Conservation (phyloP, 2,113 vertebrate genomes). For the Neolamprologus caudopunctatus region DNA sequence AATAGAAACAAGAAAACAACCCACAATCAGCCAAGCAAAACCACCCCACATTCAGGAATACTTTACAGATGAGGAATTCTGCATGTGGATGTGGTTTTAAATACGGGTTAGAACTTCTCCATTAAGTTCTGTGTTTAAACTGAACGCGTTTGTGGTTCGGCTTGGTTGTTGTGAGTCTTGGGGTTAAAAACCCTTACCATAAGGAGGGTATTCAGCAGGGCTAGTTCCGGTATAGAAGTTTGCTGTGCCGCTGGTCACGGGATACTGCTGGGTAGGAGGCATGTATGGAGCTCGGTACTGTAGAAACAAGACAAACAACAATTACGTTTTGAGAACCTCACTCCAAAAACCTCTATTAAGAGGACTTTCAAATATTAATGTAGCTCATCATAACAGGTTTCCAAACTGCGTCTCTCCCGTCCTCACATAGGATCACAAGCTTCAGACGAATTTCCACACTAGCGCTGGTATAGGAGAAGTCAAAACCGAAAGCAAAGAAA, state of each 20-base stretch:
- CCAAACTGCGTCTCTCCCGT: not conserved
- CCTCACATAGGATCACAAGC: not conserved
- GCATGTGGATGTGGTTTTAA: not conserved
- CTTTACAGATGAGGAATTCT: not conserved
- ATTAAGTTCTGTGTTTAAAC: not conserved
- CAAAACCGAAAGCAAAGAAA: not conserved
- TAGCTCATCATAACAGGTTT: not conserved
- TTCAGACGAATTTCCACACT: not conserved
- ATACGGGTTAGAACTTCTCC: not conserved
- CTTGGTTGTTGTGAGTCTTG: constrained; percentile 2
- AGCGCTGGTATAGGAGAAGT: not conserved
- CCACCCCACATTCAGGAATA: not conserved
- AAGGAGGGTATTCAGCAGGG: constrained; percentile 86
- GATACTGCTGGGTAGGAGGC: constrained; percentile 87
- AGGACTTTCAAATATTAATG: not conserved
- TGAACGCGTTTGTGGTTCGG: not conserved
- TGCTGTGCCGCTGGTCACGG: constrained; percentile 83
- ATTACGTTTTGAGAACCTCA: not conserved
- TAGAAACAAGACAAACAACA: not conserved
- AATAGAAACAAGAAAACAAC: not conserved
- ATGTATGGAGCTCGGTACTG: constrained; percentile 89
- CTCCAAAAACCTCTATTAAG: not conserved
- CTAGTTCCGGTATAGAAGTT: constrained; percentile 89
- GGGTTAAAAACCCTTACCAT: constrained; percentile 75
- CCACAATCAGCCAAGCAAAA: constrained; percentile 42